Conservation (phyloP, 2,888 invertebrate species). For the Andricus curvator region DNA sequence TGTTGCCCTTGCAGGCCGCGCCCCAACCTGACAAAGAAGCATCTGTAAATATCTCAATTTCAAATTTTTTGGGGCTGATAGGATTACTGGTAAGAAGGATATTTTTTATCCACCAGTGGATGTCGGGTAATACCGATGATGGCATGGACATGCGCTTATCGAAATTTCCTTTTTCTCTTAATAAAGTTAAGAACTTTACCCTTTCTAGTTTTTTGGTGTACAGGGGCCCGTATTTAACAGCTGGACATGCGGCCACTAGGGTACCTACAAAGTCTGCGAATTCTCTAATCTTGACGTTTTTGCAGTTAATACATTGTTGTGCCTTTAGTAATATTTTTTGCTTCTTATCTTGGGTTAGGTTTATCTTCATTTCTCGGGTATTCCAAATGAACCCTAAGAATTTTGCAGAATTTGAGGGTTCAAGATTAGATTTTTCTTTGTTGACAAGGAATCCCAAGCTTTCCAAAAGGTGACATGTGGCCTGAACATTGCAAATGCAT, state of each 20-base stretch:
- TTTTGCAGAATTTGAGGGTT: too few species aligned
- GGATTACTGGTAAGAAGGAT: background rate
- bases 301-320: too few species aligned
- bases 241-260: background rate
- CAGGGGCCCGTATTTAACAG: background rate
- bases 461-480: background rate
- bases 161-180: too few species aligned
- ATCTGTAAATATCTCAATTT: background rate
- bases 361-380: too few species aligned
- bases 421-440: background rate
- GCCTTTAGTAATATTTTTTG: too few species aligned
- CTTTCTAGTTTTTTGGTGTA: background rate
- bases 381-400: too few species aligned
- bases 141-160: too few species aligned
- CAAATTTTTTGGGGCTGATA: background rate
- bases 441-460: background rate
- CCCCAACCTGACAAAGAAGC: constrained; percentile 9
- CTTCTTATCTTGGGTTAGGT: too few species aligned
- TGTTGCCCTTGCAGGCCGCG: background rate
- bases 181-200: background rate
- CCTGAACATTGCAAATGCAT: background rate
- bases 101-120: background rate
- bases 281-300: background rate
- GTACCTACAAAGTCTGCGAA: background rate
- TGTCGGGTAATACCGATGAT: too few species aligned